Base-by-base conservation (phyloP, 2,888 invertebrate species). In the Caradrina clavipalpis region DNA sequence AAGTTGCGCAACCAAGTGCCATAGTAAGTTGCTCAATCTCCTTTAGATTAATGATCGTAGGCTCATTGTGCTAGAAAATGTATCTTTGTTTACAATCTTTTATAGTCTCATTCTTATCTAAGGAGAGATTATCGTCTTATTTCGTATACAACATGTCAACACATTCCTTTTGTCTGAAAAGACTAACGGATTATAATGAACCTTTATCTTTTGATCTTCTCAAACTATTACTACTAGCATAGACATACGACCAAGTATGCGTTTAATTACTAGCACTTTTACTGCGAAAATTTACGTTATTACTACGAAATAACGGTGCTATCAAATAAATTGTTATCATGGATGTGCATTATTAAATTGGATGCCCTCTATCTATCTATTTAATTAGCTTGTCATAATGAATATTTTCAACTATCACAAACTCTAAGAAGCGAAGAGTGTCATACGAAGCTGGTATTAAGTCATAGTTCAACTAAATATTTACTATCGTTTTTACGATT, bases 91-190 rank as follows among this genome's bases (percentile, higher is more conserved):
- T 61, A 75, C 60, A 50, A 35, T 49, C n/a, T 61, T 76, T 79
- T 59, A 35, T 64, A 49, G 58, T 50, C 35, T 72, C 10, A 5
- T 2, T 55, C 50, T 74, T 74, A 74, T 74, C 74, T 79, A 31
- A 57, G 54, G 35, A 51, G 51, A 58, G 79, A 74, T 61, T 62
- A 58, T 66, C 31, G 76, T 93, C 60, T 54, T 62, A 56, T 77
- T 70, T 60, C 39, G 21, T 45, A 70, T 45, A 56, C 4, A 47
- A 58, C 35, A 57, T 17, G 47, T 17, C 10, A 22, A 22, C 49
- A 73, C 79, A 78, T 73, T 74, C 79, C 50, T 74, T 50, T 45
- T 19, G 5, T 70, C n/a, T 70, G 78, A 61, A 60, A 22, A n/a
- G 17, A n/a, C 17, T 42, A 21, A 8, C 3, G 49, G 49, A 73